Base-by-base conservation (phyloP, 2,888 invertebrate species). In the Pachydiplax longipennis region DNA sequence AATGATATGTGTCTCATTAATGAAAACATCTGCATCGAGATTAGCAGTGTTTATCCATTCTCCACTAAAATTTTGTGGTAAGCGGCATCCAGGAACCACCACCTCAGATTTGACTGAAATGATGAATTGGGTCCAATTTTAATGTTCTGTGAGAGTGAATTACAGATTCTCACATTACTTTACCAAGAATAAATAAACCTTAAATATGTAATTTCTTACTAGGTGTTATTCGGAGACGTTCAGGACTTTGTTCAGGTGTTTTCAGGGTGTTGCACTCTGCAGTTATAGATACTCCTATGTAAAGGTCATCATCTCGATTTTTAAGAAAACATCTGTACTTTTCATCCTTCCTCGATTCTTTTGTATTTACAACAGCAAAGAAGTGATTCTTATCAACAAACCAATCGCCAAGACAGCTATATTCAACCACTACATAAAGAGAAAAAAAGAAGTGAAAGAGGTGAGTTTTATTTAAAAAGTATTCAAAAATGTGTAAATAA, bases 31-130 rank as follows among this genome's bases (percentile, higher is more conserved):
- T 0, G 99, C 99, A 94, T 99, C 99, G 92, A 98, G 97, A 93
- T 99, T 99, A 0, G 99, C 99, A 0, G 99, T 99, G 93, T 99
- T 99, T 90, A 99, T 98, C 99, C 99, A 99, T 37, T 97, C 96
- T 0, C 99, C 99, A 0, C 97, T 96, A 94, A 98, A 98, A 93
- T 99, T 99, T 93, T 98, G 97, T 0, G 99, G 99, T 91, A 99
- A 94, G 81, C 98, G 96, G 93, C 99, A 99, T 0, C 98, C 97
- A 5, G 99, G 97, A 92, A 97, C 97, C 0, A 99, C 98, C 12
- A 97, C 96, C 94, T 98, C 98, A 0, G 98, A 95, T 95, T 98
- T 97, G 3, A 96, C 95, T 93, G 91, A 91, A 93, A 92, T 65
- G 18, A 18, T 53, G 53, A 91, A 91, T 81, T 35, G 13, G 18